Conservation (phyloP, 2,113 vertebrate genomes). For the Danionella cerebrum region DNA sequence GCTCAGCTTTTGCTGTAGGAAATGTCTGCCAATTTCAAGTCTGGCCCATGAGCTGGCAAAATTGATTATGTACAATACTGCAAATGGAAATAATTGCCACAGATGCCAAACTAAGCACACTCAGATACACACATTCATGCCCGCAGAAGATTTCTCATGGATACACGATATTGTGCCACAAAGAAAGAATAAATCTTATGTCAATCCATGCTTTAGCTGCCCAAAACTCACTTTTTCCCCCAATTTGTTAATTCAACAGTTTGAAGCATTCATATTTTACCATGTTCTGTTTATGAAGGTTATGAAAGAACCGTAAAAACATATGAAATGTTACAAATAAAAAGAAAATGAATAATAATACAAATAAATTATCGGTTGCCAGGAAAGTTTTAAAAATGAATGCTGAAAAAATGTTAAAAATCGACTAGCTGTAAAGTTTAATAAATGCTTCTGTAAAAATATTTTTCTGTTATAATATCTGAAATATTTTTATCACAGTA, state of each 20-base stretch:
- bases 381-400: too few species aligned
- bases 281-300: too few species aligned
- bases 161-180: background rate
- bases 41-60: constrained; percentile 44
- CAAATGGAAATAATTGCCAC: constrained; percentile 50
- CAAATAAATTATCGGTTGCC: too few species aligned
- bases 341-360: too few species aligned
- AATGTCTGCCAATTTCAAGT: constrained; percentile 53
- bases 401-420: too few species aligned
- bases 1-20: constrained; percentile 44
- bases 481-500: too few species aligned
- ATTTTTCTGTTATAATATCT: too few species aligned
- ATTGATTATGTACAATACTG: constrained; percentile 19
- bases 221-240: background rate
- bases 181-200: background rate
- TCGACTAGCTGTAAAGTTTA: too few species aligned
- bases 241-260: background rate
- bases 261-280: too few species aligned
- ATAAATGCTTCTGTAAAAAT: too few species aligned
- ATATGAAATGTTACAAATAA: too few species aligned
- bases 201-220: background rate
- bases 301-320: too few species aligned
- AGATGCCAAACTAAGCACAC: constrained; percentile 14
- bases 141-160: background rate
- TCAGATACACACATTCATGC: background rate